A percentile compares a stretch with the other conserved stretches of the same genome.
These are phyloP conservation scores for Ormia ochracea DNA, from an alignment of 2,888 invertebrate species.

Conservation along the genomic window DNA sequence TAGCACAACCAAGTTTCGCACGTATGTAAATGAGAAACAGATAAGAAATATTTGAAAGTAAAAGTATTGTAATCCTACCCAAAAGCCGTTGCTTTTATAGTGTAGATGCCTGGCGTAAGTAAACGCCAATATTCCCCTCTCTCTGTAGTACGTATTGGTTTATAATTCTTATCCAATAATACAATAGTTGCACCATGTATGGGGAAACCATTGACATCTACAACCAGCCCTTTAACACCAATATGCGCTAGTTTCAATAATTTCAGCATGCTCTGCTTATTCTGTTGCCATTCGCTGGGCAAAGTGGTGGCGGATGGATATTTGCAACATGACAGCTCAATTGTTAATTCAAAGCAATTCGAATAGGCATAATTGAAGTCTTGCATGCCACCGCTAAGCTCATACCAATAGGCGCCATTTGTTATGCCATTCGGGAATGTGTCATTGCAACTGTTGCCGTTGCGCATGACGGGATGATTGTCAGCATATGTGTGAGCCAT, in stretches of 20 bases:
- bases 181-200: conserved; percentile 83
- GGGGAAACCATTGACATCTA: conserved; percentile 75
- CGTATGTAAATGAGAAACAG: neutral
- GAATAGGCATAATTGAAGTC: conserved; percentile 98
- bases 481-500: conserved; percentile 87
- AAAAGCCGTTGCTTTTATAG: conserved; percentile 83
- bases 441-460: conserved; percentile 86
- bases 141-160: conserved; percentile 86
- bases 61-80: conserved; percentile 79
- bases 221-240: conserved; percentile 80
- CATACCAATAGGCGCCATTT: conserved; percentile 96
- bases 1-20: conserved; percentile 5
- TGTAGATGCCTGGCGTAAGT: conserved; percentile 90
- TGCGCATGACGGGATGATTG: conserved; percentile 85
- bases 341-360: conserved; percentile 97
- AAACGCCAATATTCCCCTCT: conserved; percentile 97
- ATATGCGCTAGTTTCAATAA: conserved; percentile 90
- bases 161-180: conserved; percentile 86
- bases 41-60: neutral
- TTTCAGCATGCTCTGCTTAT: conserved; percentile 89
- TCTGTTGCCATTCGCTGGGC: conserved; percentile 88
- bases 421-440: conserved; percentile 88
- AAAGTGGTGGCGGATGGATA: conserved; percentile 87
- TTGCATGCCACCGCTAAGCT: conserved; percentile 95
- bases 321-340: conserved; percentile 97